Evolutionary conservation across 2,888 invertebrate genomes (phyloP).

Genomic region (Ischnus inquisitorius): DNA sequence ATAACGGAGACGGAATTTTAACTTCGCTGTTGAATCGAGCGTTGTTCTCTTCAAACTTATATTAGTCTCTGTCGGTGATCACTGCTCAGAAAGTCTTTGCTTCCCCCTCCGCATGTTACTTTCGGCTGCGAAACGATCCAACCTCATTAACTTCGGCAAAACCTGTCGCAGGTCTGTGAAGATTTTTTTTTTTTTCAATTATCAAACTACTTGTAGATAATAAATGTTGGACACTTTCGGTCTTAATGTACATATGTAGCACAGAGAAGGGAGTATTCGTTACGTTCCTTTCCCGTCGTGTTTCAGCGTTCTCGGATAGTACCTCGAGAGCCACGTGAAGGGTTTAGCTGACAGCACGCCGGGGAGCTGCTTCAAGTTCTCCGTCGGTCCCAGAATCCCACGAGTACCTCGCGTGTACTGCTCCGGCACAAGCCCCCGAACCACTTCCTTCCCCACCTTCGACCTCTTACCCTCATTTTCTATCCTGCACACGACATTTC

Average conservation of each 20-base stretch:
- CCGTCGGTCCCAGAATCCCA: constrained; percentile 63
- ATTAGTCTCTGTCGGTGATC: too few species aligned
- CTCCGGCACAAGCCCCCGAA: constrained; percentile 62
- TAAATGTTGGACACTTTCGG: background rate
- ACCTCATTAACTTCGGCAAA: constrained; percentile 10
- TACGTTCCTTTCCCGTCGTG: constrained; percentile 50
- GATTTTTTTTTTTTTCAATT: background rate
- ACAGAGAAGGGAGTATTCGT: constrained; percentile 18
- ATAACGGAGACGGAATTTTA: too few species aligned
- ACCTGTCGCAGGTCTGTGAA: background rate
- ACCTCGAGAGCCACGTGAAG: constrained; percentile 74
- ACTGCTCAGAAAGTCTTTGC: too few species aligned
- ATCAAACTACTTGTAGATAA: constrained; percentile 3
- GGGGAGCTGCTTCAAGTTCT: constrained; percentile 76
- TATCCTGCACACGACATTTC: constrained; percentile 40
- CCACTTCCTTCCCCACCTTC: constrained; percentile 63
- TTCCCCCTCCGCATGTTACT: too few species aligned
- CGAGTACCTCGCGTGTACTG: constrained; percentile 59
- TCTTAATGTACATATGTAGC: background rate
- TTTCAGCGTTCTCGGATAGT: constrained; percentile 47
- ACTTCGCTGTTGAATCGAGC: too few species aligned
- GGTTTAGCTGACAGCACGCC: constrained; percentile 78
- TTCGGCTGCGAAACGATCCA: too few species aligned
- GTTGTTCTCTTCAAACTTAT: too few species aligned
- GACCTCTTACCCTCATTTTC: constrained; percentile 59